phyloP scores from a whole-genome alignment of 2,113 vertebrate genomes.

The Toxotes jaculatrix region DNA sequence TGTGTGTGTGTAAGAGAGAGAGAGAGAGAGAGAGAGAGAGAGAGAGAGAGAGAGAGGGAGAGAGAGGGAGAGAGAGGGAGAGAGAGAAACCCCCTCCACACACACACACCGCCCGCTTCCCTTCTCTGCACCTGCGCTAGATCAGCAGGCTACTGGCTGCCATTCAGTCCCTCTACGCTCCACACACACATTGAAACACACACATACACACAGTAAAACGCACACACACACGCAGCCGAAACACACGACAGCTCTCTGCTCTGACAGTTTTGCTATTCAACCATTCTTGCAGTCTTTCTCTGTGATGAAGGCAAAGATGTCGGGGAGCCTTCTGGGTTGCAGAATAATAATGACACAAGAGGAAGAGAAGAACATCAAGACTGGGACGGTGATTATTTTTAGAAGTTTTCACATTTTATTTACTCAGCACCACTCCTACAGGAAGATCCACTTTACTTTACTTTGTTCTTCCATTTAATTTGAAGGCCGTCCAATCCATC shows the following conservation, averaged over 20 bases:
- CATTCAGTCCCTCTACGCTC: slow-evolving; percentile 89
- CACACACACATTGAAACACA: slow-evolving; percentile 48
- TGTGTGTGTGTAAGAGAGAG: slow-evolving; percentile 50
- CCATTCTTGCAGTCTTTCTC: slow-evolving; percentile 28
- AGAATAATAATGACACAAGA: not conserved
- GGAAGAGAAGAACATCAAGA: not conserved
- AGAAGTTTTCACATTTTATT: not conserved
- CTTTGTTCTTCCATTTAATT: not conserved
- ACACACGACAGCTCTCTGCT: slow-evolving; percentile 54
- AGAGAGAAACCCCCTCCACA: slow-evolving; percentile 71
- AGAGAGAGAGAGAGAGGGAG: slow-evolving; percentile 75
- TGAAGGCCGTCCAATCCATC: not conserved
- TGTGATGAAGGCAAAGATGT: slow-evolving; percentile 41
- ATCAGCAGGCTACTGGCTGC: slow-evolving; percentile 91
- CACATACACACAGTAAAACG: slow-evolving; percentile 21
- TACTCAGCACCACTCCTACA: not conserved
- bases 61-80: slow-evolving; percentile 79
- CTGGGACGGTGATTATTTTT: not conserved
- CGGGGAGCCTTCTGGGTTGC: not conserved
- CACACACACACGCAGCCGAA: slow-evolving; percentile 40
- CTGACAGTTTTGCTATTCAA: slow-evolving; percentile 72
- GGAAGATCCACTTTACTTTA: not conserved
- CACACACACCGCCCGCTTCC: slow-evolving; percentile 85
- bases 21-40: slow-evolving; percentile 72
- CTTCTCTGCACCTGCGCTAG: slow-evolving; percentile 94